These are phyloP conservation scores for Sebastes dallii DNA, from an alignment of 2,797 vertebrate genomes.

Conservation along the genomic window DNA sequence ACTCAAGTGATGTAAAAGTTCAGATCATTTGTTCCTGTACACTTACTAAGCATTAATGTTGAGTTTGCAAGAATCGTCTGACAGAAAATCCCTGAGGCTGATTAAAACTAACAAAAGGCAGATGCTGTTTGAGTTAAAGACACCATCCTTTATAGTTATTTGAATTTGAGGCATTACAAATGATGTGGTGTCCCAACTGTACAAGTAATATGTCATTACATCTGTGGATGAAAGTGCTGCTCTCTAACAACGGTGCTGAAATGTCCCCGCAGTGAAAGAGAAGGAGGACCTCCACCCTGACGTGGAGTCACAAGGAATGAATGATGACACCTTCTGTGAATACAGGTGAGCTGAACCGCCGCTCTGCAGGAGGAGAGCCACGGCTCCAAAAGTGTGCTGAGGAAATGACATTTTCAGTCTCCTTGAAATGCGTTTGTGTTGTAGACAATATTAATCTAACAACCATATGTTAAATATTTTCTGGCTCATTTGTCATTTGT, in stretches of 20 bases:
- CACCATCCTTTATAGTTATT: neutral
- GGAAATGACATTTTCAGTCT: conserved; percentile 33
- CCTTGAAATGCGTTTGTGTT: conserved; percentile 33
- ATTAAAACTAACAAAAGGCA: conserved; percentile 15
- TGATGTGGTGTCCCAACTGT: neutral
- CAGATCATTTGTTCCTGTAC: neutral
- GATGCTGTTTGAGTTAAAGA: conserved; percentile 14
- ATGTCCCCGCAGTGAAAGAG: conserved; percentile 88
- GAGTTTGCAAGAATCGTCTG: neutral
- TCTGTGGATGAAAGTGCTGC: conserved; percentile 17
- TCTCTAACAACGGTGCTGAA: conserved; percentile 23
- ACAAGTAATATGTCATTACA: neutral
- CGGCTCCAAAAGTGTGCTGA: conserved; percentile 15
- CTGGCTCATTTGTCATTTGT: conserved; percentile 41
- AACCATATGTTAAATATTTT: conserved; percentile 36
- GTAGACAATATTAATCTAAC: conserved; percentile 26
- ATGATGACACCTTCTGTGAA: conserved; percentile 91
- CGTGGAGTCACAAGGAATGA: conserved; percentile 85
- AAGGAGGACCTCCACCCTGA: conserved; percentile 92
- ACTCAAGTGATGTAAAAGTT: conserved; percentile 6
- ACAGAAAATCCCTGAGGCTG: conserved; percentile 4
- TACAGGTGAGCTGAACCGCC: conserved; percentile 87
- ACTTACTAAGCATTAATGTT: neutral
- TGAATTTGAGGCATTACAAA: conserved; percentile 6
- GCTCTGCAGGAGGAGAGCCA: conserved; percentile 10